A percentile compares a stretch with the other conserved stretches of the same genome.
Evolutionary conservation across 2,888 invertebrate species (phyloP).

Genomic region (Drosophila paracracens): DNA sequence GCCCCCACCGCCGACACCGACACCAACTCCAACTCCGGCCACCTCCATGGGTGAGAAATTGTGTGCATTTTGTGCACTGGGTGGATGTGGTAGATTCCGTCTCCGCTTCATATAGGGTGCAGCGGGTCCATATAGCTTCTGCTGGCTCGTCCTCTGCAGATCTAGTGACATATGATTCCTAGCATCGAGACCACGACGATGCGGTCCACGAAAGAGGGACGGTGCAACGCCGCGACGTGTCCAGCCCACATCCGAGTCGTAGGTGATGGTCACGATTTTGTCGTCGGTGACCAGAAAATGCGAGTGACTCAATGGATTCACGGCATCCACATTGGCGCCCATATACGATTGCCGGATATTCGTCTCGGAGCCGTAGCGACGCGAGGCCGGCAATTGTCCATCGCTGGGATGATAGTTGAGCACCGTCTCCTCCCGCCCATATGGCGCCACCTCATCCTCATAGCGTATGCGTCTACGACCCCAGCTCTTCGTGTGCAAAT

Average conservation of each 20-base stretch:
- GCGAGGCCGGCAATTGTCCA: slow-evolving; percentile 44
- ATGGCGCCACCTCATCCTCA: slow-evolving; percentile 80
- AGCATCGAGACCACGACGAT: slow-evolving; percentile 72
- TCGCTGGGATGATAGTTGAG: slow-evolving; percentile 37
- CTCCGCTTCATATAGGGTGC: slow-evolving; percentile 83
- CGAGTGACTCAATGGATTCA: slow-evolving; percentile 84
- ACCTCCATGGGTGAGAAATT: slow-evolving; percentile 83
- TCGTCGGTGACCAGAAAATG: slow-evolving; percentile 85
- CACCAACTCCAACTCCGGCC: slow-evolving; percentile 30
- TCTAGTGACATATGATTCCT: slow-evolving; percentile 83
- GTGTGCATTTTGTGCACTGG: slow-evolving; percentile 84
- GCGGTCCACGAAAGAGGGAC: slow-evolving; percentile 81
- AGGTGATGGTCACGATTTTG: slow-evolving; percentile 85
- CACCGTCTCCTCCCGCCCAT: slow-evolving; percentile 12
- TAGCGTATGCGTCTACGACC: slow-evolving; percentile 83
- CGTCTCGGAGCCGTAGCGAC: slow-evolving; percentile 84
- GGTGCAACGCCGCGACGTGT: slow-evolving; percentile 84
- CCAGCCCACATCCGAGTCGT: slow-evolving; percentile 86
- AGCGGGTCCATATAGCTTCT: slow-evolving; percentile 82
- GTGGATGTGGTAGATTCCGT: slow-evolving; percentile 83
- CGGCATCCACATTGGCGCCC: slow-evolving; percentile 82
- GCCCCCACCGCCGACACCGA: slow-evolving; percentile 42
- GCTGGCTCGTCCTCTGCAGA: slow-evolving; percentile 82
- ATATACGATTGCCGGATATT: slow-evolving; percentile 84
- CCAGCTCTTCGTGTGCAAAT: slow-evolving; percentile 83